Evolutionary conservation across 2,888 invertebrate species (phyloP).

Genomic region (Acronicta aceris): DNA sequence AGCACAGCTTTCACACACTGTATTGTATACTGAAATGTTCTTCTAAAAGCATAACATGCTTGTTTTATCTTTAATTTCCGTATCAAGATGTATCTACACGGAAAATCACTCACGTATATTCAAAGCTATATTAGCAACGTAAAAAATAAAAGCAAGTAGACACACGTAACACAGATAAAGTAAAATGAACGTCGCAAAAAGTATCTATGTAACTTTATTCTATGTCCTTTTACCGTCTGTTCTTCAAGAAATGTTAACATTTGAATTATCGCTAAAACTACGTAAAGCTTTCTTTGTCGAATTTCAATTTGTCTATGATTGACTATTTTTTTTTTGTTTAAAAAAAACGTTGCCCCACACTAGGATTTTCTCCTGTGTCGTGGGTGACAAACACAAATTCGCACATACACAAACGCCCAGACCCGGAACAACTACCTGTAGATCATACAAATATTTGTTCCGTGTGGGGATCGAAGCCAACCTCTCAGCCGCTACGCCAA

Average conservation of each 20-base stretch:
- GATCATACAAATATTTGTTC: too few relatives aligned
- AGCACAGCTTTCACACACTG: too few relatives aligned
- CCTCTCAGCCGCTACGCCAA: too few relatives aligned
- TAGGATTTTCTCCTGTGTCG: too few relatives aligned
- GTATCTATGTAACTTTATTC: constrained; percentile 44
- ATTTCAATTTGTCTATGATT: constrained; percentile 31
- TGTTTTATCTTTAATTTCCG: constrained; percentile 18
- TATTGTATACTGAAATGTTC: neutral
- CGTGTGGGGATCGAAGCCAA: too few relatives aligned
- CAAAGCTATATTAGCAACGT: constrained; percentile 27
- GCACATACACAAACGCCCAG: too few relatives aligned
- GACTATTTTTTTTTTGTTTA: neutral
- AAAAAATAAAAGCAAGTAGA: constrained; percentile 22
- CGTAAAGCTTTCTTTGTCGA: constrained; percentile 32
- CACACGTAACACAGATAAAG: constrained; percentile 18
- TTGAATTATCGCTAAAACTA: constrained; percentile 48
- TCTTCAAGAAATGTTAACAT: constrained; percentile 44
- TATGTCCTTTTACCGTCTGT: constrained; percentile 47
- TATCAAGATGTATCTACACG: constrained; percentile 4
- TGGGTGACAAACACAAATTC: too few relatives aligned
- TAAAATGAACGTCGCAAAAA: constrained; percentile 34
- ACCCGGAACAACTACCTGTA: too few relatives aligned
- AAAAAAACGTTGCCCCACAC: too few relatives aligned
- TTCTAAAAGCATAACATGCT: neutral
- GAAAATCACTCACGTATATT: constrained; percentile 37